Base-by-base conservation (phyloP, 2,113 vertebrate genomes). In the Mormyrus iriodes region DNA sequence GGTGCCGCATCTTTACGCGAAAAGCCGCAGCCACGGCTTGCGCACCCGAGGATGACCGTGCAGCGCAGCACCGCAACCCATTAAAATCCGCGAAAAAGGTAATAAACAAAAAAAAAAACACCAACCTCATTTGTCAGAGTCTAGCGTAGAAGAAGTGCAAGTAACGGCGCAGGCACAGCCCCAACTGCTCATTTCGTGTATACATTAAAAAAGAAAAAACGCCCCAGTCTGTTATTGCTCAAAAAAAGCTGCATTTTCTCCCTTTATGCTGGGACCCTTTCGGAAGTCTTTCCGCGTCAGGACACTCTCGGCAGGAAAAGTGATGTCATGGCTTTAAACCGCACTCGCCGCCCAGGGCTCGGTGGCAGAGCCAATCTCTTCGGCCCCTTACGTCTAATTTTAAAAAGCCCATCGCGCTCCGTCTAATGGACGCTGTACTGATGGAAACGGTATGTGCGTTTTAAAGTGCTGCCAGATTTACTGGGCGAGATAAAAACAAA, bases 291-390 rank as follows among this genome's bases (percentile, higher is more conserved):
- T 91, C 90, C 87, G 90, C 87, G 88, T 91, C 89, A 73, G 87
- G 89, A 89, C 65, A 61, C 90, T 53, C 69, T 88, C 82, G 86
- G 89, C 87, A 91, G 89, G 89, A 91, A 91, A 91, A 88, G 90
- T 91, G 90, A 91, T 90, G 90, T 91, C 90, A 91, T 91, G 89
- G 90, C 89, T 91, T 89, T 89, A 91, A 91, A 91, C 51, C 89
- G 76, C 90, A 84, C 90, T 89, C 76, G 88, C 76, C 86, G 87
- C 88, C 58, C 55, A 46, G 86, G 46, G 53, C 86, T 89, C 88
- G 65, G 89, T 53, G 88, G 88, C 86, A 55, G 73, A 85, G 79
- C 86, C 88, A 73, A 85, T 84, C 44, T 84, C 73, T 69, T 73
- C 79, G 89, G 89, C 87, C 85, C 52, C 31, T 65, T 42, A 89